Conservation (phyloP, 2,113 vertebrate genomes). For the Odocoileus virginianus region DNA sequence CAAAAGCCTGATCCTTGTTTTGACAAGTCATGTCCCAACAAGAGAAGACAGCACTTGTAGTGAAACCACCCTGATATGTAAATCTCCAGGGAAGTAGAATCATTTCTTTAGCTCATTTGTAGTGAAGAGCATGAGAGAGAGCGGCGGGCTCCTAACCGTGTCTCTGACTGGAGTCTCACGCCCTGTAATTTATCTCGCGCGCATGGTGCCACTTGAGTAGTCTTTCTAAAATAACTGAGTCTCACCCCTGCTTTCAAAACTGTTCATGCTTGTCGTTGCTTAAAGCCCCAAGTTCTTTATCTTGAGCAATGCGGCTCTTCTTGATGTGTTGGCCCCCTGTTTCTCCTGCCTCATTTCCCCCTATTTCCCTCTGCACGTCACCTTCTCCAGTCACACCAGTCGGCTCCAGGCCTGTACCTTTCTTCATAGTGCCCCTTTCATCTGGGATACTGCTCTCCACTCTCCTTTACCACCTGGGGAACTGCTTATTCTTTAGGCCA, state of each 20-base stretch:
- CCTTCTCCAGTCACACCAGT: not conserved
- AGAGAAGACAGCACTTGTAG: not conserved
- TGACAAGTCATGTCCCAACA: not conserved
- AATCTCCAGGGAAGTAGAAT: not conserved
- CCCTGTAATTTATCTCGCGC: not conserved
- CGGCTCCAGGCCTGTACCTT: not conserved
- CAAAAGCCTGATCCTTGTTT: not conserved
- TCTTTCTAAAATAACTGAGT: not conserved
- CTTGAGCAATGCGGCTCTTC: not conserved
- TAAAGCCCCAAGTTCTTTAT: not conserved
- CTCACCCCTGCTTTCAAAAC: not conserved
- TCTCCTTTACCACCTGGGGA: not conserved
- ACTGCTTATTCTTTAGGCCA: not conserved
- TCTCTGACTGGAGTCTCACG: not conserved
- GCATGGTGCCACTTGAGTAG: not conserved
- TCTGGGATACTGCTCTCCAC: not conserved
- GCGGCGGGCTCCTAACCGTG: not conserved
- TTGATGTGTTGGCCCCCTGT: not conserved
- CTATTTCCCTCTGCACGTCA: rapidly evolving
- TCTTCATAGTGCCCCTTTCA: not conserved
- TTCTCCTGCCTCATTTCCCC: not conserved
- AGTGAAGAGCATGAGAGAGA: not conserved
- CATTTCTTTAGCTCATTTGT: not conserved
- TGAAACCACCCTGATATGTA: not conserved
- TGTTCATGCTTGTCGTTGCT: not conserved